Base-by-base conservation (phyloP, 2,113 vertebrate genomes). In the Scopus umbretta region DNA sequence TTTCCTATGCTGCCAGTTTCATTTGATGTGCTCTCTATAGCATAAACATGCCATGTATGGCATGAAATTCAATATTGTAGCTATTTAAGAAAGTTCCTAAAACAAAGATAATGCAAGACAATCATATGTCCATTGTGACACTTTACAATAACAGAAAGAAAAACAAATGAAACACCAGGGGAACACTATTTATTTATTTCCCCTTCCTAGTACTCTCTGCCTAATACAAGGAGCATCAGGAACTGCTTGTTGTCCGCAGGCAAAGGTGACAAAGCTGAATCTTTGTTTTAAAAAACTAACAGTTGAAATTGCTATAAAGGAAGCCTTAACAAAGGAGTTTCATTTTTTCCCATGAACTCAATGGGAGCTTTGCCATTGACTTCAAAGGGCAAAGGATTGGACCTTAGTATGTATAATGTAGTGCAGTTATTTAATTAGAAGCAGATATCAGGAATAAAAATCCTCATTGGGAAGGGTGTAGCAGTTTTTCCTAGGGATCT, bases 381-480 rank as follows among this genome's bases (percentile, higher is more conserved):
- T 94, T 94, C 67, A 92, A 95, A 93, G 40, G 49, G 62, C 36
- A 82, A 85, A 90, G 42, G 30, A 88, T 1, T 85, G 58, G 58
- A 29, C 27, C 40, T 82, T 70, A 66, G 45, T 52, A 80, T 80
- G 42, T 52, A 86, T 29, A 88, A 85, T 32, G 73, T 30, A 91
- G 34, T 58, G 58, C 29, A 94, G 74, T 76, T 80, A 91, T 86
- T 93, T 96, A 96, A 97, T 94, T 86, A 90, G 87, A 96, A 96
- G 50, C 92, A 96, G 93, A 92, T 66, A 92, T 4, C 36, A 59
- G 30, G 62, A 92, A 88, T 49, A 90, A 86, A 95, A 94, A 38
- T 47, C 12, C 85, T 70, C 74, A 62, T 9, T 80, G 85, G 71
- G 71, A 90, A 80, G 53, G 71, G 40, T 32, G 65, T 68, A 93